Evolutionary conservation across 2,113 vertebrate species (phyloP).

Genomic region (Emydura subglobosa): DNA sequence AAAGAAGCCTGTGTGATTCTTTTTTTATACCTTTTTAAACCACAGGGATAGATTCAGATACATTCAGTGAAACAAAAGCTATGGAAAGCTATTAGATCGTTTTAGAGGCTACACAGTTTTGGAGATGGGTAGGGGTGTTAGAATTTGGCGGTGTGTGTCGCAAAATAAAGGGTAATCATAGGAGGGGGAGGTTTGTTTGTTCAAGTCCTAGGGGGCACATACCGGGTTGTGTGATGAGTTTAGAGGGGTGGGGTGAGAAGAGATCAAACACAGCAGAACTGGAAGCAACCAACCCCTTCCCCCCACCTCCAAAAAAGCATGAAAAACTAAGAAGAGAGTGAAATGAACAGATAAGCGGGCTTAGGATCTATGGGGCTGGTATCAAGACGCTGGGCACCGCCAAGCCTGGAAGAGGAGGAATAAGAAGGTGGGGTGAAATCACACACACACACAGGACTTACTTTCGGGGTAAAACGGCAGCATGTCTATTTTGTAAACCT

Average conservation of each 20-base stretch:
- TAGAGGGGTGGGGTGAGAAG: not conserved
- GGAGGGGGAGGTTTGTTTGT: not conserved
- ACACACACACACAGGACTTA: conserved; percentile 79
- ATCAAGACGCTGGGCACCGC: conserved; percentile 10
- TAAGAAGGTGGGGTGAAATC: not conserved
- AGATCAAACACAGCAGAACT: not conserved
- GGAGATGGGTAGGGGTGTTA: not conserved
- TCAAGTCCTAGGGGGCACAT: not conserved
- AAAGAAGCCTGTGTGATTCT: not conserved
- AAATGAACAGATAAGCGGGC: not conserved
- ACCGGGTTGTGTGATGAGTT: not conserved
- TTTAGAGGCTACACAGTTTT: not conserved
- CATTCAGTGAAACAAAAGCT: conserved; percentile 63
- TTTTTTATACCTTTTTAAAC: not conserved
- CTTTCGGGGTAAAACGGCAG: conserved; percentile 87
- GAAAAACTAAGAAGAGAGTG: not conserved
- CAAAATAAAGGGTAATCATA: not conserved
- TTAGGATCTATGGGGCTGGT: not conserved
- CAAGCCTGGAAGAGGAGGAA: not conserved
- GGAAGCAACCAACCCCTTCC: not conserved
- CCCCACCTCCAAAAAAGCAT: not conserved
- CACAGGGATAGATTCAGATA: conserved; percentile 34
- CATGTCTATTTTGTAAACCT: conserved; percentile 98
- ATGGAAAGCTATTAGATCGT: conserved; percentile 40
- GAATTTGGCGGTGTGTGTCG: not conserved